A percentile compares a stretch with the other conserved stretches of the same genome.
phyloP scores from a whole-genome alignment of 1,140 invertebrate species.

The Delia radicum region DNA sequence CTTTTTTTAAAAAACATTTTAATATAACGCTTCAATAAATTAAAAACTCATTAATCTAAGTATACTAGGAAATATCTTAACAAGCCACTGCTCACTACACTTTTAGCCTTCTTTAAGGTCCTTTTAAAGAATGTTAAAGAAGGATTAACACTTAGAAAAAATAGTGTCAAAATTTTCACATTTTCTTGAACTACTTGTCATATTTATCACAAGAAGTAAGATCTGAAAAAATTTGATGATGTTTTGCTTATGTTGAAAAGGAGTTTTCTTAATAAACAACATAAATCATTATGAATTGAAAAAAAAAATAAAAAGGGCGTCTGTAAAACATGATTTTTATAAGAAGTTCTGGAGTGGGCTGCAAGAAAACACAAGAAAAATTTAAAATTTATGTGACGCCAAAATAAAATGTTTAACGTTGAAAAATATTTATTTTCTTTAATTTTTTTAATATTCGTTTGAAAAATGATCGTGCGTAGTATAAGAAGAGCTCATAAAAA shows the following conservation, averaged over 20 bases:
- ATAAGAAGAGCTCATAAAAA: constrained; percentile 24
- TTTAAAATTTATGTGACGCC: constrained; percentile 31
- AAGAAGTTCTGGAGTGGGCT: background rate
- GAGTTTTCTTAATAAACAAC: background rate
- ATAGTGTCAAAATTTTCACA: constrained; percentile 10
- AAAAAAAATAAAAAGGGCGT: background rate
- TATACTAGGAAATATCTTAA: background rate
- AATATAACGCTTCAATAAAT: background rate
- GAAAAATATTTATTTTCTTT: constrained; percentile 18
- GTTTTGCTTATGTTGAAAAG: background rate
- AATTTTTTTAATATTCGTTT: background rate
- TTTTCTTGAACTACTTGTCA: background rate
- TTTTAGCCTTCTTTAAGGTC: too few species aligned
- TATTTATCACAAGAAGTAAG: background rate
- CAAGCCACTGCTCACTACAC: too few species aligned
- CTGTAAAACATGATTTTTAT: background rate
- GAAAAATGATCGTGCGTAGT: background rate
- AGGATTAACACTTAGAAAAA: too few species aligned
- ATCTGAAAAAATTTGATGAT: background rate
- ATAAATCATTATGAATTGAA: constrained; percentile 9
- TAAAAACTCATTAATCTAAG: background rate
- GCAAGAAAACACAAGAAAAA: background rate
- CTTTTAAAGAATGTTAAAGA: too few species aligned
- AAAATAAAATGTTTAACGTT: constrained; percentile 5
- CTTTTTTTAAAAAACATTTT: background rate